A percentile compares a stretch with the other conserved stretches of the same genome.
phyloP scores from a whole-genome alignment of 2,888 invertebrate genomes.

The Alloplasta piceator region DNA sequence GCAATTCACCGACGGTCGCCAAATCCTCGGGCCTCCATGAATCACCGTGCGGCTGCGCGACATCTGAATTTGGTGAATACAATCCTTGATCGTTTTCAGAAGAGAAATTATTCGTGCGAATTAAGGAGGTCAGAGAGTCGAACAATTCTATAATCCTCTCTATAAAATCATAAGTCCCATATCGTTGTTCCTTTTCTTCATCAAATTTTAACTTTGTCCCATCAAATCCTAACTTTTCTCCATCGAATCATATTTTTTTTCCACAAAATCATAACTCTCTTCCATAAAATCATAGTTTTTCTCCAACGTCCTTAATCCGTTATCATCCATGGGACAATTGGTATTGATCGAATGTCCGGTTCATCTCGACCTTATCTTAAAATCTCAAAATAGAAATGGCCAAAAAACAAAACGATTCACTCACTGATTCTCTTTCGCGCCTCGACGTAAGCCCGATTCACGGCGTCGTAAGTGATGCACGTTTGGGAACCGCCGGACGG shows the following conservation, averaged over 20 bases:
- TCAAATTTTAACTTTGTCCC: no score
- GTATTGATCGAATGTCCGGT: no score
- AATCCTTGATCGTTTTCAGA: background rate
- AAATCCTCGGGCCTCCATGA: conserved; percentile 92
- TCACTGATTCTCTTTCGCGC: conserved; percentile 94
- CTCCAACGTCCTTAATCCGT: no score
- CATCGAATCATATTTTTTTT: no score
- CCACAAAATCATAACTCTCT: no score
- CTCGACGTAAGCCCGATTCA: conserved; percentile 94
- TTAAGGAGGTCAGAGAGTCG: background rate
- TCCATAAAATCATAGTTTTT: no score
- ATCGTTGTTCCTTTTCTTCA: no score
- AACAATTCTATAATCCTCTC: conserved; percentile 16
- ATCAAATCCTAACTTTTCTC: no score
- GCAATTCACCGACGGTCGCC: conserved; percentile 93
- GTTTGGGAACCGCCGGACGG: conserved; percentile 87
- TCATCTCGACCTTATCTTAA: no score
- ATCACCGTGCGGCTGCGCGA: conserved; percentile 91
- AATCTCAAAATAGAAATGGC: conserved; percentile 13
- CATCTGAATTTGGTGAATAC: conserved; percentile 86
- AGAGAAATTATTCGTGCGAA: no score
- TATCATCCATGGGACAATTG: no score
- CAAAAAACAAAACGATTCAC: conserved; percentile 80
- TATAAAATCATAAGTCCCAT: conserved; percentile 1
- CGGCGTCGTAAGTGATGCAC: conserved; percentile 95